phyloP scores from a whole-genome alignment of 1,140 invertebrate species.

The Caenorhabditis inopinata region DNA sequence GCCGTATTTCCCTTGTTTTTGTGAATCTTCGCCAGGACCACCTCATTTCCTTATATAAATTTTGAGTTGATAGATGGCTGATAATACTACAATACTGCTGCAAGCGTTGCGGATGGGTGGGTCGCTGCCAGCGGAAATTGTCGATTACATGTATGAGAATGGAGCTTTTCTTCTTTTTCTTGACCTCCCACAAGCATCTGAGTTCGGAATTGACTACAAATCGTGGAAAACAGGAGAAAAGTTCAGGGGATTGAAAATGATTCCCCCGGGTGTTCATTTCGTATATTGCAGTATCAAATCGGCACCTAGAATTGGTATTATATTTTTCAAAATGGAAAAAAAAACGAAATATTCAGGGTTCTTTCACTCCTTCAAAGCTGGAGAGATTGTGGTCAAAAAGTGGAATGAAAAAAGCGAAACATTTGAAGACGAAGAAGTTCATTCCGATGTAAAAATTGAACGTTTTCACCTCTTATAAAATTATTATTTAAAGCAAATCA shows the following conservation, averaged over 20 bases:
- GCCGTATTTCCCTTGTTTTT: too few relatives aligned
- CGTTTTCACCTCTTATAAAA: background rate
- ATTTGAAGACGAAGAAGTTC: constrained; percentile 57
- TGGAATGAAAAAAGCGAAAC: constrained; percentile 75
- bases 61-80: too few relatives aligned
- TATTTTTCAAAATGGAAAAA: too few relatives aligned
- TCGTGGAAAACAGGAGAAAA: constrained; percentile 86
- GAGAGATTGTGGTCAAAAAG: constrained; percentile 81
- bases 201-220: constrained; percentile 95
- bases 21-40: too few relatives aligned
- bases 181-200: constrained; percentile 81
- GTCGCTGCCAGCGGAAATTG: constrained; percentile 13
- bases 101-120: constrained; percentile 21
- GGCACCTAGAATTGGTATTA: constrained; percentile 75
- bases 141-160: constrained; percentile 35
- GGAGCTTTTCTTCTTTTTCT: constrained; percentile 70
- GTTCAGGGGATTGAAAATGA: constrained; percentile 96
- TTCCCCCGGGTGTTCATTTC: constrained; percentile 92
- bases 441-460: constrained; percentile 70
- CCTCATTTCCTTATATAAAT: too few relatives aligned
- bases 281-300: constrained; percentile 78
- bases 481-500: constrained; percentile 69
- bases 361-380: constrained; percentile 80
- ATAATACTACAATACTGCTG: background rate
- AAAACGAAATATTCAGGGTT: constrained; percentile 69